Conservation (phyloP, 2,113 vertebrate genomes). For the Petaurus breviceps region DNA sequence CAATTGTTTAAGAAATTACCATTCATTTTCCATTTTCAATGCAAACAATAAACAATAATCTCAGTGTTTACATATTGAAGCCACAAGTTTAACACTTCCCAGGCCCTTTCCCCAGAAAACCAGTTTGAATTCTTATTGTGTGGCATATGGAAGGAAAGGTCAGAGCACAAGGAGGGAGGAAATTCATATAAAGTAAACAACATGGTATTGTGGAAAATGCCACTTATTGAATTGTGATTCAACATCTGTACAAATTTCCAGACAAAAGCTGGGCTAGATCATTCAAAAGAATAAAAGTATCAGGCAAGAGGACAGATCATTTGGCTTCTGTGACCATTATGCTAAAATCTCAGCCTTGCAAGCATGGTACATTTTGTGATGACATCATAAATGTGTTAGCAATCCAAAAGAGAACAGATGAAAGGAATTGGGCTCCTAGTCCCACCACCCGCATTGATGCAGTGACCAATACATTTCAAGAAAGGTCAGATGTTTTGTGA, state of each 20-base stretch:
- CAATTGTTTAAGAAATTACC: conserved; percentile 19
- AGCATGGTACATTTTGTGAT: conserved; percentile 50
- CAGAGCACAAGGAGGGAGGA: background rate
- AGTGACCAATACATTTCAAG: conserved; percentile 33
- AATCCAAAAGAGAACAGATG: conserved; percentile 47
- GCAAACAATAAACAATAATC: conserved; percentile 57
- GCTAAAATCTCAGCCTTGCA: conserved; percentile 50
- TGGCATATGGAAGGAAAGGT: background rate
- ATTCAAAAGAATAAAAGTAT: conserved; percentile 6
- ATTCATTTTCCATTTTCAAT: conserved; percentile 42
- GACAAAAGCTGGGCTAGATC: conserved; percentile 34
- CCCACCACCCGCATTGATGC: conserved; percentile 36
- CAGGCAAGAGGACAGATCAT: conserved; percentile 36
- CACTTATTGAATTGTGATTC: conserved; percentile 21
- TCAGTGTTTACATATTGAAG: conserved; percentile 29
- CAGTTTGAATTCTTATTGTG: conserved; percentile 35
- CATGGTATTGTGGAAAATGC: conserved; percentile 4
- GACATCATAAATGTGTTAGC: conserved; percentile 54
- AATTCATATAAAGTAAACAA: conserved; percentile 19
- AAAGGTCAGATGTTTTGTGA: conserved; percentile 45
- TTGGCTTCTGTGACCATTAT: conserved; percentile 45
- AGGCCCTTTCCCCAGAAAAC: background rate
- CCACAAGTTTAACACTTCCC: conserved; percentile 33
- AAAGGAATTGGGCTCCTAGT: conserved; percentile 37
- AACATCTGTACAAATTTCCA: conserved; percentile 27